phyloP scores from a whole-genome alignment of 2,888 invertebrate genomes.

The Oxyscelio sp. region DNA sequence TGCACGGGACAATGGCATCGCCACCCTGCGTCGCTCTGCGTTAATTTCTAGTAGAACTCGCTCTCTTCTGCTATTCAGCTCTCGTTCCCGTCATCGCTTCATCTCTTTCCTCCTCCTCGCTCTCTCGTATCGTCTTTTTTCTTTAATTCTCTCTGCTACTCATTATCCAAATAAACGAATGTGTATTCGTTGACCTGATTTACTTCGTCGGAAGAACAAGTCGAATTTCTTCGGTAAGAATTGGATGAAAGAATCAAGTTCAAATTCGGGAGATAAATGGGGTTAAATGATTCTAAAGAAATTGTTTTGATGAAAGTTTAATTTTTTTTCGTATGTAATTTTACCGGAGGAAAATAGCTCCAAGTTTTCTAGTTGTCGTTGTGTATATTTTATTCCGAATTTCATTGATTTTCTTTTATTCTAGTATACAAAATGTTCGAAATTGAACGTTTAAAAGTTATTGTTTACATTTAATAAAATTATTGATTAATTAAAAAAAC shows the following conservation, averaged over 20 bases:
- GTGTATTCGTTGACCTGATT: slow-evolving; percentile 86
- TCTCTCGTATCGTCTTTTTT: slow-evolving; percentile 66
- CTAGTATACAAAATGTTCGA: too few relatives aligned
- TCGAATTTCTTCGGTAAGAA: slow-evolving; percentile 39
- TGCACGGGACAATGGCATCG: slow-evolving; percentile 82
- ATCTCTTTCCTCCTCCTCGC: slow-evolving; percentile 43
- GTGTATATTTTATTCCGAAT: too few relatives aligned
- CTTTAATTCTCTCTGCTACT: slow-evolving; percentile 73
- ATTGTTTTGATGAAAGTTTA: background rate
- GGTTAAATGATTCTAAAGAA: slow-evolving; percentile 9
- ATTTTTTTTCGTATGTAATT: too few relatives aligned
- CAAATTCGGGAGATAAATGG: slow-evolving; percentile 11
- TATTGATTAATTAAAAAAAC: too few relatives aligned
- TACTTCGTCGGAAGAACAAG: slow-evolving; percentile 81
- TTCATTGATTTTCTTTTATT: too few relatives aligned
- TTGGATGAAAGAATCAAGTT: slow-evolving; percentile 65
- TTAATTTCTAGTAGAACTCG: slow-evolving; percentile 84
- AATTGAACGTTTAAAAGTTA: too few relatives aligned
- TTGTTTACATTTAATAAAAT: too few relatives aligned
- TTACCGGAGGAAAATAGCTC: too few relatives aligned
- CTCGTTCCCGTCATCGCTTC: slow-evolving; percentile 65
- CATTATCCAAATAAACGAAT: slow-evolving; percentile 81
- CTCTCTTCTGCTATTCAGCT: slow-evolving; percentile 61
- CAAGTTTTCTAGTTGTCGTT: too few relatives aligned
- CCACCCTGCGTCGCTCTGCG: slow-evolving; percentile 83